These are phyloP conservation scores for Diceros bicornis DNA, from an alignment of 2,797 vertebrate species.

Conservation along the genomic window DNA sequence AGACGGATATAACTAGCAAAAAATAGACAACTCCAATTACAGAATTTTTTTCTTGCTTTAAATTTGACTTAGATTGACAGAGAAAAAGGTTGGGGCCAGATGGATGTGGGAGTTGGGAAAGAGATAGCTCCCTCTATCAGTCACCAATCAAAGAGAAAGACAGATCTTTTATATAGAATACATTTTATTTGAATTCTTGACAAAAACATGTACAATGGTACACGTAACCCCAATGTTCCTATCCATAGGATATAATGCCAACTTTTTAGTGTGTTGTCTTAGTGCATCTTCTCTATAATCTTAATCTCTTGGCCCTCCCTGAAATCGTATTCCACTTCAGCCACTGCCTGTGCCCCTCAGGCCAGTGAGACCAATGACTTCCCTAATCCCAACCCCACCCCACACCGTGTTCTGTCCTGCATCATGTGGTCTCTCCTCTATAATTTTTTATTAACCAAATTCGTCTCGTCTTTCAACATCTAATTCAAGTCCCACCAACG, in stretches of 20 bases:
- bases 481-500: neutral
- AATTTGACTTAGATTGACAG: slow-evolving; percentile 78
- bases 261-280: neutral
- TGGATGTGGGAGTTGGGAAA: slow-evolving; percentile 73
- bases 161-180: slow-evolving; percentile 46
- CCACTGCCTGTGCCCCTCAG: neutral
- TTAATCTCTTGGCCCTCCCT: neutral
- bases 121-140: slow-evolving; percentile 45
- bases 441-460: neutral
- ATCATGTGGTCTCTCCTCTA: neutral
- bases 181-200: slow-evolving; percentile 64
- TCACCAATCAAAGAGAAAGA: slow-evolving; percentile 65
- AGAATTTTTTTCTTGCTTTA: slow-evolving; percentile 71
- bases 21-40: slow-evolving; percentile 76
- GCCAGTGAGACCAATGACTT: neutral
- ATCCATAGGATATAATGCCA: neutral
- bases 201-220: neutral
- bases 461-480: neutral
- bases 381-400: neutral
- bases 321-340: neutral
- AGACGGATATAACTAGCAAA: slow-evolving; percentile 70
- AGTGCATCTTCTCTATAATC: neutral
- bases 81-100: slow-evolving; percentile 76
- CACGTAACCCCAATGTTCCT: neutral
- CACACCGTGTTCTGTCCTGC: neutral